A percentile compares a stretch with the other conserved stretches of the same genome.
These are phyloP conservation scores for Yoshiicerus persimilis DNA, from an alignment of 1,140 invertebrate genomes.

Conservation along the genomic window DNA sequence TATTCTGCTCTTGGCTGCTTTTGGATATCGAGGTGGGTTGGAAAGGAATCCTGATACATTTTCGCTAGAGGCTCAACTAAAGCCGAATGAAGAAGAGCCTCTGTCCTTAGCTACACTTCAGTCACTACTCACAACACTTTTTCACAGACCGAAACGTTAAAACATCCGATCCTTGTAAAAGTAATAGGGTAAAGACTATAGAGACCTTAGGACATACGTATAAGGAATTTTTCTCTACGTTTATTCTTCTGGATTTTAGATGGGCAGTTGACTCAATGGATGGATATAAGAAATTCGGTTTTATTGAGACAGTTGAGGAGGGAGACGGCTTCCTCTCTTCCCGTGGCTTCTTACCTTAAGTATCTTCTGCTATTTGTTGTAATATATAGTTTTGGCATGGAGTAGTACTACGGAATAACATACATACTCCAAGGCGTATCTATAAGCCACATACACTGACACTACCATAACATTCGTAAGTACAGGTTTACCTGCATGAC, in stretches of 20 bases:
- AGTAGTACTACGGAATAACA: neutral
- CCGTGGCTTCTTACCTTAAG: neutral
- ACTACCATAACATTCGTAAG: neutral
- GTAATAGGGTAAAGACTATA: neutral
- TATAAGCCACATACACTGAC: too few species aligned
- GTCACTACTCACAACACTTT: too few species aligned
- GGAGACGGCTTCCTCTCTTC: neutral
- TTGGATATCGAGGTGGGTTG: neutral
- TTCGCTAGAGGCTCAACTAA: neutral
- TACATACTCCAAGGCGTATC: neutral
- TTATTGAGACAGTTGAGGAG: slow-evolving; percentile 39
- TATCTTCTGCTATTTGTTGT: neutral
- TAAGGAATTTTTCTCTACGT: neutral
- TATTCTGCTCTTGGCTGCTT: neutral
- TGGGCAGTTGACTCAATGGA: slow-evolving; percentile 27
- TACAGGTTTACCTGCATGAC: neutral
- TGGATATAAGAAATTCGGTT: slow-evolving; percentile 40
- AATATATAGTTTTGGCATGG: neutral
- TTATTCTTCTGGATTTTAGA: slow-evolving; percentile 17
- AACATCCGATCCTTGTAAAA: neutral
- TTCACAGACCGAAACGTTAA: neutral
- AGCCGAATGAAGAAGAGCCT: neutral
- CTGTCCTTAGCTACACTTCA: neutral
- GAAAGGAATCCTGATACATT: neutral
- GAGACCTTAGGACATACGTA: neutral